Conservation (phyloP, 2,113 vertebrate species). For the Bubalus kerabau region DNA sequence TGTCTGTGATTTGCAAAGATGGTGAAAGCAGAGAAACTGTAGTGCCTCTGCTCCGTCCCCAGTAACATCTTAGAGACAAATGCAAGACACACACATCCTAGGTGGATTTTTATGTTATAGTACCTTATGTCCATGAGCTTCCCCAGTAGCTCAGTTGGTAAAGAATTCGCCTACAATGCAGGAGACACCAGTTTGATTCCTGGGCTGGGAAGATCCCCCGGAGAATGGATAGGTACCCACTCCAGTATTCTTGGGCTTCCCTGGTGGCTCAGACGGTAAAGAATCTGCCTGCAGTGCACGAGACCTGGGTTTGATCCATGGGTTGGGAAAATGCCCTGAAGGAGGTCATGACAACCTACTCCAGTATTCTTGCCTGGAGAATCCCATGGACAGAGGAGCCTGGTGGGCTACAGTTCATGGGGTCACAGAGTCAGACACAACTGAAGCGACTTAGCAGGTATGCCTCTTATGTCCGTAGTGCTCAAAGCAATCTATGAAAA, state of each 20-base stretch:
- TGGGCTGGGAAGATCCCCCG: not conserved
- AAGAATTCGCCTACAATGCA: not conserved
- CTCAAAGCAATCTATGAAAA: not conserved
- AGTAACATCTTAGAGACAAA: not conserved
- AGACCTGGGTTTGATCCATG: not conserved
- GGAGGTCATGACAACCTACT: not conserved
- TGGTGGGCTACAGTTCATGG: not conserved
- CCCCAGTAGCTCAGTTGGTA: not conserved
- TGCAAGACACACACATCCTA: not conserved
- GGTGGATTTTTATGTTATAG: not conserved
- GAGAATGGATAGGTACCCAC: not conserved
- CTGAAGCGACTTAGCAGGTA: not conserved
- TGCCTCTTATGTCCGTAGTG: not conserved
- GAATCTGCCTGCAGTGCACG: not conserved
- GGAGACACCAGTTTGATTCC: not conserved
- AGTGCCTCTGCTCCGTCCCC: not conserved
- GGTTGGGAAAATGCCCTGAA: not conserved
- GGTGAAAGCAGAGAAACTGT: not conserved
- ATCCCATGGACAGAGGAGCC: not conserved
- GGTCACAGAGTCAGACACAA: not conserved
- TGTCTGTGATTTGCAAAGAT: not conserved
- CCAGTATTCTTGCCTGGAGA: not conserved
- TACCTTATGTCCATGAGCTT: not conserved
- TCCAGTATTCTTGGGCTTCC: not conserved
- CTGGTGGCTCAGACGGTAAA: accelerated